Percentiles rank a stretch among this genome's conserved stretches.
Evolutionary conservation across 2,888 invertebrate genomes (phyloP).

Genomic region (Oscheius sp.): DNA sequence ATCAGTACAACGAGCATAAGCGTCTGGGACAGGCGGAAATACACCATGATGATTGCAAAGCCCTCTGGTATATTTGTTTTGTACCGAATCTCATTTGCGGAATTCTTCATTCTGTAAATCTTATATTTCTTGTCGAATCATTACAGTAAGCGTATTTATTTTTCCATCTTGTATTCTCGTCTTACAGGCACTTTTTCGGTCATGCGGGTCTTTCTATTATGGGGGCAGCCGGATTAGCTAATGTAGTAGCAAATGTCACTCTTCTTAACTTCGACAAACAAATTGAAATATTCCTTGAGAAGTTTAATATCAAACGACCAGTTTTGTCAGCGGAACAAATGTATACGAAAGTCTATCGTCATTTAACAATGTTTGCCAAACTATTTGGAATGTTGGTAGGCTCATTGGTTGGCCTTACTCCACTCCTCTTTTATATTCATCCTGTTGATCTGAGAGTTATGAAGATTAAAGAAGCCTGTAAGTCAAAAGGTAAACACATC

Average conservation of each 20-base stretch:
- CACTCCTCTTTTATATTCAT: constrained; percentile 11
- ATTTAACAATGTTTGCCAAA: constrained; percentile 1
- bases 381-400: constrained; percentile 14
- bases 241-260: constrained; percentile 20
- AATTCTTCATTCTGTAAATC: constrained; percentile 2
- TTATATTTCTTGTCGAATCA: constrained; percentile 10
- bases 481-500: too few relatives aligned
- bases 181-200: constrained; percentile 7
- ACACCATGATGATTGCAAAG: constrained; percentile 19
- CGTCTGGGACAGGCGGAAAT: constrained; percentile 28
- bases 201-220: constrained; percentile 10
- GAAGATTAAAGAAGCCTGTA: neutral
- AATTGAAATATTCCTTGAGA: constrained; percentile 3
- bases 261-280: constrained; percentile 2
- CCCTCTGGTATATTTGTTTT: constrained; percentile 30
- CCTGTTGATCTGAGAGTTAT: neutral
- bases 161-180: neutral
- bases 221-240: constrained; percentile 11
- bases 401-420: constrained; percentile 9
- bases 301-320: constrained; percentile 9
- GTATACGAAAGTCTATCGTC: constrained; percentile 9
- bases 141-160: neutral
- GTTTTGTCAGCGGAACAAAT: constrained; percentile 30
- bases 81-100: constrained; percentile 14
- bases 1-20: constrained; percentile 32